Evolutionary conservation across 2,888 invertebrate genomes (phyloP), one percentile per base, ranked within the genome.

Genomic region (Priocnemis perturbator): DNA sequence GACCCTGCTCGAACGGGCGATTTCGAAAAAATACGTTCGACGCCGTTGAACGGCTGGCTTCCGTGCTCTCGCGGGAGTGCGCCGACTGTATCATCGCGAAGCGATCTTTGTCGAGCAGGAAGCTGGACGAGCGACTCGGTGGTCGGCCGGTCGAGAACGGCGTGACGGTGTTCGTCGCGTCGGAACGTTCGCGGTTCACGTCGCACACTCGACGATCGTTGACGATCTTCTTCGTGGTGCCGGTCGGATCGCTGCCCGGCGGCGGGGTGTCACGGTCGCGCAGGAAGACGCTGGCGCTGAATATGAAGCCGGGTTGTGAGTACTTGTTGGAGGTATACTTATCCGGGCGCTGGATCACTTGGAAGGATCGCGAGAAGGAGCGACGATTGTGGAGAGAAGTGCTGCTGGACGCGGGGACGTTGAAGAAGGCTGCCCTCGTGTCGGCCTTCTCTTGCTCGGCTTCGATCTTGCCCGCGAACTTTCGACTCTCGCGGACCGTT

Each of bases 171-270:
- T 64, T 50, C 23, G 30, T 64, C 14, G 45, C 15, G 14, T 64
- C 20, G 9, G 15, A 4, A 47, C 52, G 47, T 23, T 55, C 55
- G 55, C 26, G 20, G 23, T 23, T 15, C 5, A 19, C 21, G 5
- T 55, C 55, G 30, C 57, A 57, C 23, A 37, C 37, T 26, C 15
- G 47, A 47, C 44, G 19, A 3, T 45, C 19, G 59, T 3, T 45
- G 14, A 7, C 37, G 45, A 7, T 19, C 17, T 23, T 47, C 17
- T 79, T 81, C 0, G 81, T 79, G 5, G 55, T 73, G 79, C 21
- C 7, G 4, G 37, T 11, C 7, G 11, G 37, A 37, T 26, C 26
- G 26, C n/a, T n/a, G n/a, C n/a, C n/a, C n/a, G 26, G 26, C 19
- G 19, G 58, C 11, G 7, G 23, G 15, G 37, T 44, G 15, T 50